phyloP scores from a whole-genome alignment of 2,797 vertebrate genomes.

The Simalia tracyae region DNA sequence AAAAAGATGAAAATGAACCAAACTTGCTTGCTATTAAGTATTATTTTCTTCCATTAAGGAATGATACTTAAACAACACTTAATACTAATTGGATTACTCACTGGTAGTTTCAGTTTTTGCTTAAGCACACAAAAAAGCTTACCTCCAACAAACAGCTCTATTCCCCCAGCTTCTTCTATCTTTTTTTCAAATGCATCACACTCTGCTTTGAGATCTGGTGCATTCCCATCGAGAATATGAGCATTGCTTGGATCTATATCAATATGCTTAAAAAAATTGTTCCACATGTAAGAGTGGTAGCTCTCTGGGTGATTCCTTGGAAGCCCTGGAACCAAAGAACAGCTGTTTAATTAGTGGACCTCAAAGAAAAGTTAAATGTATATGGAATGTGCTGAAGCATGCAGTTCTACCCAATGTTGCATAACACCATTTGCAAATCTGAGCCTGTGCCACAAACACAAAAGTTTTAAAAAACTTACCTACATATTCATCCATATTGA shows the following conservation, averaged over 20 bases:
- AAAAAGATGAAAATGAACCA: not conserved
- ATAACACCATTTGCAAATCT: not conserved
- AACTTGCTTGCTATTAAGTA: not conserved
- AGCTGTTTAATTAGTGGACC: not conserved
- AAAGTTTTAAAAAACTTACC: constrained; percentile 63
- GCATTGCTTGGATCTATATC: constrained; percentile 82
- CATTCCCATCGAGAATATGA: constrained; percentile 82
- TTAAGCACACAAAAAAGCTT: not conserved
- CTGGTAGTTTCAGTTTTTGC: not conserved
- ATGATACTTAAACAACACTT: not conserved
- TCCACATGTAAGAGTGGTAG: constrained; percentile 86
- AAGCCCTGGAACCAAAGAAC: constrained; percentile 69
- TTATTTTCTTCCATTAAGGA: not conserved
- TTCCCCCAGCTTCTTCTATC: constrained; percentile 81
- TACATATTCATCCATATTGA: constrained; percentile 86
- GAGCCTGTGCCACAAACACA: not conserved
- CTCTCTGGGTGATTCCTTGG: constrained; percentile 82
- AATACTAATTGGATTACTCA: not conserved
- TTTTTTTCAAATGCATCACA: constrained; percentile 82
- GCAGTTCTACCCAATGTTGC: not conserved
- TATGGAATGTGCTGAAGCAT: not conserved
- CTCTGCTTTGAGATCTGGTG: constrained; percentile 77
- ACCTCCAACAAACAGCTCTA: constrained; percentile 84
- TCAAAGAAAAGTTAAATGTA: not conserved
- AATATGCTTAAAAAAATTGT: constrained; percentile 83